Conservation (phyloP, 2,888 invertebrate species). For the Drosophila ustulata region DNA sequence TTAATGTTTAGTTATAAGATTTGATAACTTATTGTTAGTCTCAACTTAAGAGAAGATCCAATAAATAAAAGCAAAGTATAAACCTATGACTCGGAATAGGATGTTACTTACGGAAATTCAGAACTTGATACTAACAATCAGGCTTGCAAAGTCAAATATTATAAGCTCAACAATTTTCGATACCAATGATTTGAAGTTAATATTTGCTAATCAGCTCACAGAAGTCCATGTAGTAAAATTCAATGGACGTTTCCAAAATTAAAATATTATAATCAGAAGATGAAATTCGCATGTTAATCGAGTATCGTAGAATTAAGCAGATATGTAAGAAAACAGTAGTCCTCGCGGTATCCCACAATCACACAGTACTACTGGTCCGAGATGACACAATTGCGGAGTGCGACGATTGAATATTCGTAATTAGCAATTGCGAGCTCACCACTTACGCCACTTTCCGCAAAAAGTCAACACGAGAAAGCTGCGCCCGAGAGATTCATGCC, state of each 20-base stretch:
- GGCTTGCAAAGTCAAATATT: slow-evolving; percentile 1
- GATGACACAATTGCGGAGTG: slow-evolving; percentile 16
- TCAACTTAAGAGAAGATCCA: no score
- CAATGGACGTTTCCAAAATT: slow-evolving; percentile 2
- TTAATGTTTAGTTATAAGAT: no score
- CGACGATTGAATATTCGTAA: not conserved
- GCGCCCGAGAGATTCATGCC: slow-evolving; percentile 3
- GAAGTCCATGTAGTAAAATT: no score
- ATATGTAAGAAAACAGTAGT: no score
- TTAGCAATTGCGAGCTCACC: slow-evolving; percentile 1
- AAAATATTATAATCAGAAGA: slow-evolving; percentile 15
- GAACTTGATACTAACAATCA: slow-evolving; percentile 16
- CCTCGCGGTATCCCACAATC: not conserved
- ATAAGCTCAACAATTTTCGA: slow-evolving; percentile 5
- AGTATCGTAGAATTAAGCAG: not conserved
- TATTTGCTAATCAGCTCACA: slow-evolving; percentile 4
- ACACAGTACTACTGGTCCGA: slow-evolving; percentile 1
- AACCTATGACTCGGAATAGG: slow-evolving; percentile 11
- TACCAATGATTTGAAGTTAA: slow-evolving; percentile 1
- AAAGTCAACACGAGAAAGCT: not conserved
- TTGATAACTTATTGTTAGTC: no score
- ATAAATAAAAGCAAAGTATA: no score
- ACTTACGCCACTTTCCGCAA: slow-evolving; percentile 2
- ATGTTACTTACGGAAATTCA: slow-evolving; percentile 9
- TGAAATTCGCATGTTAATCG: slow-evolving; percentile 1